Evolutionary conservation across 2,888 invertebrate species (phyloP).

Genomic region (Noctua janthina): DNA sequence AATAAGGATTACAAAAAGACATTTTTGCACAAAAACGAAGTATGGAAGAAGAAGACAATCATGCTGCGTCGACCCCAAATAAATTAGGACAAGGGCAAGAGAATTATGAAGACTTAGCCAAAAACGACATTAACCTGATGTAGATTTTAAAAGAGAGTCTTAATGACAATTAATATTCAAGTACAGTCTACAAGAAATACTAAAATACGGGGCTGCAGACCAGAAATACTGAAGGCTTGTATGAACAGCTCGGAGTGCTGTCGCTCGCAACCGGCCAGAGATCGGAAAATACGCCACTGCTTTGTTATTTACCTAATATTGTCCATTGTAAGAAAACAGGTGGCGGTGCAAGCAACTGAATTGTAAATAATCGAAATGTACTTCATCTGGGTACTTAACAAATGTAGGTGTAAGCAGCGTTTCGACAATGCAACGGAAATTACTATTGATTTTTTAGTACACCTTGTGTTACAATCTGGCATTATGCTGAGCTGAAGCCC

Average conservation of each 20-base stretch:
- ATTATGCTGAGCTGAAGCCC: no score
- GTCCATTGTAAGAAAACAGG: not conserved
- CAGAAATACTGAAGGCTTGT: no score
- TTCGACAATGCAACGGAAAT: slow-evolving; percentile 43
- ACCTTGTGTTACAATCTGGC: no score
- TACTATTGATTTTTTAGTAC: not conserved
- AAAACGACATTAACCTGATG: not conserved
- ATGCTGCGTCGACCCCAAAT: not conserved
- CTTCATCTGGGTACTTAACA: slow-evolving; percentile 37
- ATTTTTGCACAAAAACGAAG: not conserved
- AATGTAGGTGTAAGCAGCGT: slow-evolving; percentile 42
- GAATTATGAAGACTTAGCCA: not conserved
- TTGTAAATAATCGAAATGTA: slow-evolving; percentile 65
- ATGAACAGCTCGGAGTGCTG: no score
- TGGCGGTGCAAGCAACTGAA: slow-evolving; percentile 25
- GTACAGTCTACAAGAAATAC: not conserved
- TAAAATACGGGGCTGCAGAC: no score
- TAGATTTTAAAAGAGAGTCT: not conserved
- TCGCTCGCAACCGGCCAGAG: no score
- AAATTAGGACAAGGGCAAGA: not conserved
- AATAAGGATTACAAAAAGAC: no score
- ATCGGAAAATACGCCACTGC: no score
- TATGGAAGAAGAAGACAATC: not conserved
- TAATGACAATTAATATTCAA: not conserved
- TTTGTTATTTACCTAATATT: not conserved